These are phyloP conservation scores for Galerucella pusilla DNA, from an alignment of 2,888 invertebrate genomes.

Conservation along the genomic window DNA sequence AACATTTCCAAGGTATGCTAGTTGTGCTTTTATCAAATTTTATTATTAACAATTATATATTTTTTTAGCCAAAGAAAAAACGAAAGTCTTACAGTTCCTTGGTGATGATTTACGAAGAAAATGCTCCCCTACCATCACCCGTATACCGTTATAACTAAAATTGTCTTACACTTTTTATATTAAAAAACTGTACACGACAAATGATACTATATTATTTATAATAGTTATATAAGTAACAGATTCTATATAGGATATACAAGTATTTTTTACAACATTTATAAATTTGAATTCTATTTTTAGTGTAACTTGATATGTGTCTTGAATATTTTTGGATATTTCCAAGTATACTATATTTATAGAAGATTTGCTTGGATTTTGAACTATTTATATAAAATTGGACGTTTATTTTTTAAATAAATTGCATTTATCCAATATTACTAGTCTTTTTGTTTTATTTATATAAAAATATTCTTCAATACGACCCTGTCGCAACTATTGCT, in stretches of 20 bases:
- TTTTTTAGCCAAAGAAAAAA: slow-evolving; percentile 63
- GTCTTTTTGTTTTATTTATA: slow-evolving; percentile 21
- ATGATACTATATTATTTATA: slow-evolving; percentile 2
- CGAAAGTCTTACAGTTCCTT: slow-evolving; percentile 69
- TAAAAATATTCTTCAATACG: no score
- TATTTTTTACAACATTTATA: slow-evolving; percentile 20
- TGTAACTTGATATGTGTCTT: not conserved
- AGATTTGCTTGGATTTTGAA: slow-evolving; percentile 8
- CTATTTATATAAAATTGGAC: slow-evolving; percentile 16
- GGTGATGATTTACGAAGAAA: slow-evolving; percentile 77
- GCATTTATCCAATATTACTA: not conserved
- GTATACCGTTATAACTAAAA: slow-evolving; percentile 21
- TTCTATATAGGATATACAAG: slow-evolving; percentile 15
- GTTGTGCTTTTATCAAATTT: slow-evolving; percentile 12
- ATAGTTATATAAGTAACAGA: not conserved
- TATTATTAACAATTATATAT: slow-evolving; percentile 37
- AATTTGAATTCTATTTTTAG: not conserved
- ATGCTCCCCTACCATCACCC: slow-evolving; percentile 74
- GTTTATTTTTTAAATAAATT: slow-evolving; percentile 15
- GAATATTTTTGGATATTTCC: not conserved
- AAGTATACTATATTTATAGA: not conserved
- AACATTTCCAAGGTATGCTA: slow-evolving; percentile 55
- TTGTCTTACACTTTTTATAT: slow-evolving; percentile 34
- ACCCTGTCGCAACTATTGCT: no score
- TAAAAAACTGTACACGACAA: slow-evolving; percentile 7